Base-by-base conservation (phyloP, 2,888 invertebrate species). In the Conistra vaccinii region DNA sequence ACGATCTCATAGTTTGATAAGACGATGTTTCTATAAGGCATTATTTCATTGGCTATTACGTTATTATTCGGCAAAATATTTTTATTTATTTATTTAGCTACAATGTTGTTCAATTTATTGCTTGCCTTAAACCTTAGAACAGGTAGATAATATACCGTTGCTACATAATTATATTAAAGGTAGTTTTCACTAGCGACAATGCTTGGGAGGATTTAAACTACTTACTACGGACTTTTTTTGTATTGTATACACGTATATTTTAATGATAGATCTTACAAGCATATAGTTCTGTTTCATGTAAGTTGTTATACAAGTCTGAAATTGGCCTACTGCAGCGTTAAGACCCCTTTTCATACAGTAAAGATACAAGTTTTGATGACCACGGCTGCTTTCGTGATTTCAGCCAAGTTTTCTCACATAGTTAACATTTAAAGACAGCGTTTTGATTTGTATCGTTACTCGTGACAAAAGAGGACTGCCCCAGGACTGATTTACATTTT, bases 101-200 rank as follows among this genome's bases (percentile, higher is more conserved):
- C 4, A 10, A 58, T 42, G 39, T 35, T 26, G 32, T 3, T 39
- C 2, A 17, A 29, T 80, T 66, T 73, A 80, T 76, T 81, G 68
- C 76, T 65, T 23, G 68, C n/a, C 4, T 70, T 71, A 48, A 48
- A 81, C 68, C 60, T 81, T 81, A 72, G n/a, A 81, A 80, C 63
- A 81, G 55, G 55, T 69, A 62, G 42, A 57, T 65, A 75, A 39
- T 55, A 26, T 57, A 57, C 61, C 57, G 77, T 77, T 53, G 69
- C 23, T 76, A 48, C 17, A 55, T 48, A 51, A 45, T 61, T 61
- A 60, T 45, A 69, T 62, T 53, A 53, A 66, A 51, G 20, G 42
- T 26, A 51, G n/a, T 32, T 23, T 66, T 51, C 29, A 42, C 78
- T 78, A 77, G 61, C 53, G 55, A 51, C 32, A 55, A 69, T 69